phyloP scores from a whole-genome alignment of 2,888 invertebrate genomes.

The Folsomia candida region DNA sequence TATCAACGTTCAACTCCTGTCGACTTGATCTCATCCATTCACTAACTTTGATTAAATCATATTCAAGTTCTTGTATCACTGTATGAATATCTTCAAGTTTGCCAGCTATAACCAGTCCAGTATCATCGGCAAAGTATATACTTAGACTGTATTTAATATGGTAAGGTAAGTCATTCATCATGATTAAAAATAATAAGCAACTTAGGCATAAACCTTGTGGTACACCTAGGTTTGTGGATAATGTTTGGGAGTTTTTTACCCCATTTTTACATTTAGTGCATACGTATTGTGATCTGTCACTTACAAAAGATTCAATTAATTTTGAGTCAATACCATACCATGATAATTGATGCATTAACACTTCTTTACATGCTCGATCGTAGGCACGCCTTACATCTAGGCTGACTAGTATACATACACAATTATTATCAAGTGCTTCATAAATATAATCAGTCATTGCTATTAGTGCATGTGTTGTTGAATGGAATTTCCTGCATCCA shows the following conservation, averaged over 20 bases:
- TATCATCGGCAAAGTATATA: neutral
- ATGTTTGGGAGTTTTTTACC: neutral
- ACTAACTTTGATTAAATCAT: neutral
- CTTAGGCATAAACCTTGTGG: neutral
- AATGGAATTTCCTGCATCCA: constrained; percentile 5
- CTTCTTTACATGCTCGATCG: neutral
- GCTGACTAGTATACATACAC: neutral
- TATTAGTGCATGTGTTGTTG: constrained; percentile 17
- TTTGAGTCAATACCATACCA: neutral
- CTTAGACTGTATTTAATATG: neutral
- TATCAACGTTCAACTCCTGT: neutral
- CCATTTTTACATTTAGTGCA: neutral
- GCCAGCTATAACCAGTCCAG: neutral
- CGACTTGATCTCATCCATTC: neutral
- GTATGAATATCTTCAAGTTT: neutral
- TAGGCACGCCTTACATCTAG: neutral
- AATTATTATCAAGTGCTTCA: neutral
- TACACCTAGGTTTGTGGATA: neutral
- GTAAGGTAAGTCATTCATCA: neutral
- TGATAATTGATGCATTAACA: neutral
- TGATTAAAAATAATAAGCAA: neutral
- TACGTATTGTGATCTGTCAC: neutral
- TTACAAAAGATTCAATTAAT: neutral
- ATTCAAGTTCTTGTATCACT: neutral
- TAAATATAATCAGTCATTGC: constrained; percentile 13